phyloP scores from a whole-genome alignment of 2,888 invertebrate species.

The Tenodera sinensis region DNA sequence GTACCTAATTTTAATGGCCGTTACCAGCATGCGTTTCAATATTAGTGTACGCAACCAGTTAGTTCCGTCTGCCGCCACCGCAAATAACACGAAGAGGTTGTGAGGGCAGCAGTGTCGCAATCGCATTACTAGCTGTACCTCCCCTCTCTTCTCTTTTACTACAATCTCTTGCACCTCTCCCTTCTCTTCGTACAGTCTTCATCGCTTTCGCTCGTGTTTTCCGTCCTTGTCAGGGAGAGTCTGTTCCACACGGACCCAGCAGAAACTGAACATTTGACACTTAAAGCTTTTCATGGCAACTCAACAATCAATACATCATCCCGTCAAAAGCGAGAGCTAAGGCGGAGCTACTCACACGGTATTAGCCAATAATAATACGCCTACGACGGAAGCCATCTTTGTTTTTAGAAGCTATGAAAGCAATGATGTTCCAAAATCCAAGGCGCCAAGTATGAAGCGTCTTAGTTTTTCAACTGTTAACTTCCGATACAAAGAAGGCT shows the following conservation, averaged over 20 bases:
- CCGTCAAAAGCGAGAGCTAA: slow-evolving; percentile 55
- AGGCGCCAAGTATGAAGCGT: slow-evolving; percentile 5
- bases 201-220: slow-evolving; percentile 13
- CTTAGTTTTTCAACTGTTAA: background rate
- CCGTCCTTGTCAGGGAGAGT: slow-evolving; percentile 26
- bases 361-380: slow-evolving; percentile 59
- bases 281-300: slow-evolving; percentile 31
- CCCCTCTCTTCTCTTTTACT: slow-evolving; percentile 30
- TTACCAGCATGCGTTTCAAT: background rate
- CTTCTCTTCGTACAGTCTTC: slow-evolving; percentile 3
- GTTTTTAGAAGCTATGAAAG: slow-evolving; percentile 22
- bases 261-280: slow-evolving; percentile 32
- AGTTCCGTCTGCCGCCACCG: slow-evolving; percentile 16
- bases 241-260: slow-evolving; percentile 26
- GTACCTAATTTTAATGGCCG: slow-evolving; percentile 18
- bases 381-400: slow-evolving; percentile 55
- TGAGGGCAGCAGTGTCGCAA: slow-evolving; percentile 5
- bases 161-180: background rate
- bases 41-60: background rate
- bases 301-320: slow-evolving; percentile 54
- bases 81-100: background rate
- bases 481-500: background rate
- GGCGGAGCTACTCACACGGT: slow-evolving; percentile 55
- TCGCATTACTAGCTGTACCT: background rate
- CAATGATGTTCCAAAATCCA: slow-evolving; percentile 9